phyloP scores from a whole-genome alignment of 2,113 vertebrate genomes.

The Alligator mississippiensis region DNA sequence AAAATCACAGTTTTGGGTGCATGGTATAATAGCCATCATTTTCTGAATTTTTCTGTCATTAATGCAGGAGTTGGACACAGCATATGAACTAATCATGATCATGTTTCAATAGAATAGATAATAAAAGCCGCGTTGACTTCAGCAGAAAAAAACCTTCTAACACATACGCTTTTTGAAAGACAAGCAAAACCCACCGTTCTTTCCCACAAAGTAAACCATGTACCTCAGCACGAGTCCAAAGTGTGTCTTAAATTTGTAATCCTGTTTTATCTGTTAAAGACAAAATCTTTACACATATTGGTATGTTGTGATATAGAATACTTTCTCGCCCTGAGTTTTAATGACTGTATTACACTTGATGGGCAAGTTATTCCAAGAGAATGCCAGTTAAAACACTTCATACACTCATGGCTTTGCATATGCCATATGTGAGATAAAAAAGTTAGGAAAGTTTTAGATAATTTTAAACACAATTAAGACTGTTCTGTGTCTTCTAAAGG shows the following conservation, averaged over 20 bases:
- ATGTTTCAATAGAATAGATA: not conserved
- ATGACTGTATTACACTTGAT: rapidly evolving
- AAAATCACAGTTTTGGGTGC: not conserved
- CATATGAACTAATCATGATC: not conserved
- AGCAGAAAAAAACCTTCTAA: not conserved
- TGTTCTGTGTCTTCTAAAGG: rapidly evolving
- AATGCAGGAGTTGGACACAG: not conserved
- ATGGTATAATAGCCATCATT: not conserved
- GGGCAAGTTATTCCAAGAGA: not conserved
- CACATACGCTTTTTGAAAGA: not conserved
- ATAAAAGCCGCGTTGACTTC: not conserved
- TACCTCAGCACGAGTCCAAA: not conserved
- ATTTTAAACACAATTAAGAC: not conserved
- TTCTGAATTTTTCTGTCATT: not conserved
- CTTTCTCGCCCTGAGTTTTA: not conserved
- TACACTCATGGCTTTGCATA: not conserved
- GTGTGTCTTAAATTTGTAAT: not conserved
- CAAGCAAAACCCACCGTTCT: not conserved
- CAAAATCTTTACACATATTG: not conserved
- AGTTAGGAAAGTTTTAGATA: not conserved
- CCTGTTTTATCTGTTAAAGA: not conserved
- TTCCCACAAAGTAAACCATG: not conserved
- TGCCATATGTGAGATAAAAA: not conserved
- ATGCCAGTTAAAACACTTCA: not conserved
- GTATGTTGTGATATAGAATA: not conserved